phyloP scores from a whole-genome alignment of 2,113 vertebrate species.

The Ginglymostoma cirratum region DNA sequence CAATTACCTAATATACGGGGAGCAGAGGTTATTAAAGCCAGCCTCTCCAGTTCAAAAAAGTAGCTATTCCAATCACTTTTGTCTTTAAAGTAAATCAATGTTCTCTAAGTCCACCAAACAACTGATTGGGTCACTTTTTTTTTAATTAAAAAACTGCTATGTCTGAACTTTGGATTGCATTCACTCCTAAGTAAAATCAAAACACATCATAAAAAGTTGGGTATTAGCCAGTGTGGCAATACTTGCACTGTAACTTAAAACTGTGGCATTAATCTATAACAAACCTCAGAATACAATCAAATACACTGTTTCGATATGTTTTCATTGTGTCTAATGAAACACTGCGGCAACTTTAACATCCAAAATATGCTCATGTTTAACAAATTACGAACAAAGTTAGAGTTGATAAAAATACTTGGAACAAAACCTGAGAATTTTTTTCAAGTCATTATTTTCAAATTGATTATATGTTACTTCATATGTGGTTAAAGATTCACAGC shows the following conservation, averaged over 20 bases:
- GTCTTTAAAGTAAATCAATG: background rate
- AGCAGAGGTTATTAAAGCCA: background rate
- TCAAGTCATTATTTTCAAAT: background rate
- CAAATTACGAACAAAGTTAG: background rate
- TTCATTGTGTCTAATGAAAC: background rate
- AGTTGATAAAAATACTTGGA: background rate
- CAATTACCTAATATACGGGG: background rate
- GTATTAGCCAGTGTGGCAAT: background rate
- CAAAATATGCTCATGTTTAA: background rate
- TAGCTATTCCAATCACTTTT: background rate
- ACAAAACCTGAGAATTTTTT: background rate
- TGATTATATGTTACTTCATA: background rate
- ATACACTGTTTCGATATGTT: background rate
- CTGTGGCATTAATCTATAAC: conserved; percentile 8
- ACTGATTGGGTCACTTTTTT: background rate
- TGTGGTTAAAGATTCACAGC: background rate
- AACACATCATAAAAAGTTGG: conserved; percentile 7
- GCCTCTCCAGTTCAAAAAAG: too few relatives aligned
- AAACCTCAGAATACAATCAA: background rate
- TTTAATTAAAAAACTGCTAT: background rate
- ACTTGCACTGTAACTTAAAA: conserved; percentile 10
- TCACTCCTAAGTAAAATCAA: background rate
- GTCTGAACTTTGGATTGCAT: background rate
- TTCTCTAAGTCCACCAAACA: background rate
- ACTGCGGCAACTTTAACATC: background rate